Conservation (phyloP, 2,888 invertebrate genomes). For the Chirona hameri region DNA sequence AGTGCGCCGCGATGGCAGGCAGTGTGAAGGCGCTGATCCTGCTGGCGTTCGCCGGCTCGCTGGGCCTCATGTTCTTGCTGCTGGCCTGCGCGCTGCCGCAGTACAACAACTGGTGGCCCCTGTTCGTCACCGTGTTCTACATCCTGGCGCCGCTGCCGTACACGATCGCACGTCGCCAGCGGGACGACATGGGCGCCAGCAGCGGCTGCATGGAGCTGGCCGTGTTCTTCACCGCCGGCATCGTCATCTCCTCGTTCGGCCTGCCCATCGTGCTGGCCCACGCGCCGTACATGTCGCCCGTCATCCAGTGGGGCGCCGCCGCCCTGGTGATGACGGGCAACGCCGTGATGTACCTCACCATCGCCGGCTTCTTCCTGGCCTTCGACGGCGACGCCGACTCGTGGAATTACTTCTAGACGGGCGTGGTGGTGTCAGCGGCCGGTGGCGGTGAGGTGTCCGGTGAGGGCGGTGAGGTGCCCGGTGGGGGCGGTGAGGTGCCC, state of each 20-base stretch:
- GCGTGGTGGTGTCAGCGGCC: too few species aligned
- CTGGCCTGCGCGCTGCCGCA: conserved; percentile 90
- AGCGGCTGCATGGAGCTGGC: conserved; percentile 37
- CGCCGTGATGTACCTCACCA: conserved; percentile 83
- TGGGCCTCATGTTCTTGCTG: conserved; percentile 96
- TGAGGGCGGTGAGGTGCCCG: too few species aligned
- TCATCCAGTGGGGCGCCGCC: conserved; percentile 80
- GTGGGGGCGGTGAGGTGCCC: too few species aligned
- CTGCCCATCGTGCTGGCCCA: conserved; percentile 90
- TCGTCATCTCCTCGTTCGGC: conserved; percentile 94
- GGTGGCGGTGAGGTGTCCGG: too few species aligned
- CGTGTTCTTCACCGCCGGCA: conserved; percentile 90
- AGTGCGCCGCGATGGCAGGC: background rate
- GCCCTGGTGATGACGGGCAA: conserved; percentile 83
- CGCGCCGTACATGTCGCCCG: conserved; percentile 52
- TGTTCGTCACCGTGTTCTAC: conserved; percentile 95
- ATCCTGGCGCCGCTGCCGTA: conserved; percentile 88
- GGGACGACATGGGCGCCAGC: conserved; percentile 56
- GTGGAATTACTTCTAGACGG: conserved; percentile 46
- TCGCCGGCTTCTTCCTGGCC: conserved; percentile 84
- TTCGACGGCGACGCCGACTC: conserved; percentile 55
- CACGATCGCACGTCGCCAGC: conserved; percentile 70
- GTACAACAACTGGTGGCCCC: conserved; percentile 90
- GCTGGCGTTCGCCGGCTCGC: conserved; percentile 87
- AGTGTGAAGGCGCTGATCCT: conserved; percentile 56